Evolutionary conservation across 1,140 invertebrate species (phyloP).

Genomic region (Onthophagus taurus): DNA sequence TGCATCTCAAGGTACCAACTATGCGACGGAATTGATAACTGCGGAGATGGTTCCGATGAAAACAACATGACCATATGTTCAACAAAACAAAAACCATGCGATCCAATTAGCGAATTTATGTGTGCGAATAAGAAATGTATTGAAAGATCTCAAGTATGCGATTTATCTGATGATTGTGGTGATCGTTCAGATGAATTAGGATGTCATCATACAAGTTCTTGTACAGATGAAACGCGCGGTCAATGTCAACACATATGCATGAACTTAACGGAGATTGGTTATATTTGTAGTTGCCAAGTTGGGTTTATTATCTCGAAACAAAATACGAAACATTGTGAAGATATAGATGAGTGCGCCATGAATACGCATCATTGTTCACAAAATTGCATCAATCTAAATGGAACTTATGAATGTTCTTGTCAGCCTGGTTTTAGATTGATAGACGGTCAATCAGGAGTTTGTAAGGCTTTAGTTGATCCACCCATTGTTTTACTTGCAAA

Average conservation of each 20-base stretch:
- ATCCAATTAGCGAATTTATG: slow-evolving; percentile 66
- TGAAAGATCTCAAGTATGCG: slow-evolving; percentile 68
- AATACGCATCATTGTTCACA: slow-evolving; percentile 85
- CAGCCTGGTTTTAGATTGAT: slow-evolving; percentile 68
- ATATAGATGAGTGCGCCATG: slow-evolving; percentile 84
- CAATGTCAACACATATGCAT: slow-evolving; percentile 90
- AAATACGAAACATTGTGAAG: slow-evolving; percentile 69
- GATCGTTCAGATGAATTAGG: slow-evolving; percentile 84
- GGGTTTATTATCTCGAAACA: slow-evolving; percentile 72
- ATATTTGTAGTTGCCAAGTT: slow-evolving; percentile 78
- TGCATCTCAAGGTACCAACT: slow-evolving; percentile 78
- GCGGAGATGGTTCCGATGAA: slow-evolving; percentile 88
- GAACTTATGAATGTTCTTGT: slow-evolving; percentile 82
- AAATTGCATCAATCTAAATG: slow-evolving; percentile 85
- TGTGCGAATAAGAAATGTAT: slow-evolving; percentile 91
- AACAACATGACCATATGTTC: slow-evolving; percentile 84
- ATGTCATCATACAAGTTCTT: slow-evolving; percentile 70
- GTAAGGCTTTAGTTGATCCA: slow-evolving; percentile 56
- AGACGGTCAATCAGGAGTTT: slow-evolving; percentile 70
- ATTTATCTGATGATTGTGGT: slow-evolving; percentile 71
- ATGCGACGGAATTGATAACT: slow-evolving; percentile 80
- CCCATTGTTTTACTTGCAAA: slow-evolving; percentile 64
- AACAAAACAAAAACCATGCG: slow-evolving; percentile 59
- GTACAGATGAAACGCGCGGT: slow-evolving; percentile 64
- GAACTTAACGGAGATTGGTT: slow-evolving; percentile 71